A percentile compares a stretch with the other conserved stretches of the same genome.
phyloP scores from a whole-genome alignment of 2,888 invertebrate species.

The Caenorhabditis uteleia region DNA sequence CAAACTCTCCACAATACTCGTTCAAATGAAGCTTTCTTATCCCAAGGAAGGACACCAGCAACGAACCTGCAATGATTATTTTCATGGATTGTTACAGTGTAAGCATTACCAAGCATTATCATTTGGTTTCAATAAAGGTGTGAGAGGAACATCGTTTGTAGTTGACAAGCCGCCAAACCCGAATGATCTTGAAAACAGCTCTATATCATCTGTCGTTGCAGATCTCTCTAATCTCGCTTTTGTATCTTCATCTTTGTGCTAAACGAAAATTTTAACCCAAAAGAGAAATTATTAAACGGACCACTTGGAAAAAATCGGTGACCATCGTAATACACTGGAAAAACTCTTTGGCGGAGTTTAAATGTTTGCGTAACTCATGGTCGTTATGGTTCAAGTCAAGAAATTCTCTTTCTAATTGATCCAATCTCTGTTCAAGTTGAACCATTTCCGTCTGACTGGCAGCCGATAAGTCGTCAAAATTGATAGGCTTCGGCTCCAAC shows the following conservation, averaged over 20 bases:
- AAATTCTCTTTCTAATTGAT: conserved; percentile 48
- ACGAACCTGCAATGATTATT: no score
- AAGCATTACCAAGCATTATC: conserved; percentile 61
- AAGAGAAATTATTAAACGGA: no score
- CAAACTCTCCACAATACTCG: conserved; percentile 97
- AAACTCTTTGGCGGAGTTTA: conserved; percentile 46
- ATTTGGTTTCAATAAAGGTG: conserved; percentile 23
- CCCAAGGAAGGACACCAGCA: conserved; percentile 91
- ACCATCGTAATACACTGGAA: conserved; percentile 40
- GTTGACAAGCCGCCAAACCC: conserved; percentile 21
- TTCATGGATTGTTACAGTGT: no score
- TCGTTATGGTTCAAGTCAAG: conserved; percentile 60
- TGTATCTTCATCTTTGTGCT: conserved; percentile 33
- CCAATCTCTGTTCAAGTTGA: no score
- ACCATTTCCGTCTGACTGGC: conserved; percentile 91
- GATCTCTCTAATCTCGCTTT: conserved; percentile 28
- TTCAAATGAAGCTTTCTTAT: conserved; percentile 91
- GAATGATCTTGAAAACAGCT: conserved; percentile 37
- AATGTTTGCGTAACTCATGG: conserved; percentile 32
- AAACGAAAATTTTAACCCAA: no score
- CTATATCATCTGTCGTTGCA: conserved; percentile 22
- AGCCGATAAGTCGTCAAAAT: conserved; percentile 76
- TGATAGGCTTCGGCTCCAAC: conserved; percentile 80
- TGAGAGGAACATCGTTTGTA: conserved; percentile 37
- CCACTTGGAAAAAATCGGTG: conserved; percentile 62